Percentiles rank a stretch among this genome's conserved stretches.
phyloP scores from a whole-genome alignment of 2,888 invertebrate genomes.

The Cryptops parisi region DNA sequence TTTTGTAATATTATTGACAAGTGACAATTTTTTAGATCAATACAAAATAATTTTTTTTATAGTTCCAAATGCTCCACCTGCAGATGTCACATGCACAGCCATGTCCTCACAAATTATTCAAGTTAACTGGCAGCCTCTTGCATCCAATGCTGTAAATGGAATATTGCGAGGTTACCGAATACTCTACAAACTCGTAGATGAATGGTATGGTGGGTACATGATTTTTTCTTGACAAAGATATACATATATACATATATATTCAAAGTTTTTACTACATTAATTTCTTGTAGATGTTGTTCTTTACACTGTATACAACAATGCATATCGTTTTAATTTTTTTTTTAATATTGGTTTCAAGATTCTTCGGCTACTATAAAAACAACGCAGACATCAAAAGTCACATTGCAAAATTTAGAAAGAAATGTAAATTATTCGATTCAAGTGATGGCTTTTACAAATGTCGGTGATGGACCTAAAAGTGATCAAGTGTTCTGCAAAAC shows the following conservation, averaged over 20 bases:
- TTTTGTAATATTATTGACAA: too few species aligned
- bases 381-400: slow-evolving; percentile 6
- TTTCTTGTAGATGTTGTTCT: background rate
- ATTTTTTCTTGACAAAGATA: background rate
- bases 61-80: slow-evolving; percentile 17
- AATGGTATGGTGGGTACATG: slow-evolving; percentile 69
- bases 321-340: too few species aligned
- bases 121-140: slow-evolving; percentile 88
- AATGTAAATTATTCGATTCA: slow-evolving; percentile 96
- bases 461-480: slow-evolving; percentile 85
- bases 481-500: slow-evolving; percentile 82
- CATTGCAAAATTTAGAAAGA: slow-evolving; percentile 76
- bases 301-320: too few species aligned
- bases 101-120: slow-evolving; percentile 86
- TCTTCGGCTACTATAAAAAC: slow-evolving; percentile 2
- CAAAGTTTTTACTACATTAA: background rate
- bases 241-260: background rate
- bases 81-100: slow-evolving; percentile 76
- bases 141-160: slow-evolving; percentile 79
- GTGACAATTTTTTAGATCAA: too few species aligned
- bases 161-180: slow-evolving; percentile 93
- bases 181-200: slow-evolving; percentile 75
- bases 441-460: slow-evolving; percentile 84
- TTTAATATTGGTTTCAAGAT: slow-evolving; percentile 5
- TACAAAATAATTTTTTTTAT: background rate